These are phyloP conservation scores for Plusia festucae DNA, from an alignment of 2,888 invertebrate species.

Conservation along the genomic window DNA sequence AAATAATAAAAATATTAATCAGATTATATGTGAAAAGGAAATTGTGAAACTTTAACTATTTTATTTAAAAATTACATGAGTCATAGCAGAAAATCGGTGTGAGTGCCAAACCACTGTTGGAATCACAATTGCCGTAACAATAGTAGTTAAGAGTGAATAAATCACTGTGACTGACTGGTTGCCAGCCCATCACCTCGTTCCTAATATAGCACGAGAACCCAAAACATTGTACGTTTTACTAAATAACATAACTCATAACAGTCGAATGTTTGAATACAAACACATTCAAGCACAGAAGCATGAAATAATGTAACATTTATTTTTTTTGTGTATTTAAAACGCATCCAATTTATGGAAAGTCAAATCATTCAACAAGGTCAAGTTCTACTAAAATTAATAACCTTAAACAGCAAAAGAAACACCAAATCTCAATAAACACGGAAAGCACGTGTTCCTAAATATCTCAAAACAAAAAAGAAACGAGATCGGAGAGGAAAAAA, in stretches of 20 bases:
- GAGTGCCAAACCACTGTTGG: slow-evolving; percentile 12
- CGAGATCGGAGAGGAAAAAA: slow-evolving; percentile 45
- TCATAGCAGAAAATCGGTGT: slow-evolving; percentile 1
- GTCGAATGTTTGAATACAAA: neutral
- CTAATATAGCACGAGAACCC: slow-evolving; percentile 2
- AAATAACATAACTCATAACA: neutral
- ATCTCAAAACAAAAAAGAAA: slow-evolving; percentile 28
- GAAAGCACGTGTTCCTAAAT: slow-evolving; percentile 31
- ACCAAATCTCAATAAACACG: slow-evolving; percentile 17
- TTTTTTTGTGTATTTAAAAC: too few relatives aligned
- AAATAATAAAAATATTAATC: neutral
- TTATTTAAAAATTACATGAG: slow-evolving; percentile 3
- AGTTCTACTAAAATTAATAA: neutral
- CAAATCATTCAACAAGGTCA: too few relatives aligned
- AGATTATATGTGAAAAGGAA: neutral
- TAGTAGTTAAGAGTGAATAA: slow-evolving; percentile 27
- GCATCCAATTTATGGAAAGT: too few relatives aligned
- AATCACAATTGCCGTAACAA: slow-evolving; percentile 28
- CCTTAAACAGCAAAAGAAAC: neutral
- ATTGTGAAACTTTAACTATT: neutral
- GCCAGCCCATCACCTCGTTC: slow-evolving; percentile 14
- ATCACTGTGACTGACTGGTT: slow-evolving; percentile 26
- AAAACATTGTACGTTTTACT: neutral
- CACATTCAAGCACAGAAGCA: too few relatives aligned
- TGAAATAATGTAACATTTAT: too few relatives aligned